Evolutionary conservation across 2,797 vertebrate species (phyloP).

Genomic region (Trachops cirrhosus): DNA sequence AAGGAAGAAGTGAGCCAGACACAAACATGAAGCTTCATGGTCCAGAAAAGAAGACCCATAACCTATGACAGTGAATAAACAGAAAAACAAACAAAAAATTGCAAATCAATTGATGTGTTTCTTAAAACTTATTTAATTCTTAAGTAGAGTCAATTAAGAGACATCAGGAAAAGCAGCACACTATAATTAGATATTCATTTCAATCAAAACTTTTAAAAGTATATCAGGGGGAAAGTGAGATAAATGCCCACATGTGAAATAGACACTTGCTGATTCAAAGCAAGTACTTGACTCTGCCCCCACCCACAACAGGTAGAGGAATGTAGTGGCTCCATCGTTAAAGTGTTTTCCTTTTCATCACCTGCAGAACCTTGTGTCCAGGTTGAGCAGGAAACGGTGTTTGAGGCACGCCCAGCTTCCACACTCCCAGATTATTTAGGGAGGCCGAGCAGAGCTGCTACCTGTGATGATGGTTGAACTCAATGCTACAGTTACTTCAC

Average conservation of each 20-base stretch:
- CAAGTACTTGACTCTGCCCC: constrained; percentile 22
- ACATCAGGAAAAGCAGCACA: background rate
- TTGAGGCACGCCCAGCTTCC: background rate
- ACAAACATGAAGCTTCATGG: background rate
- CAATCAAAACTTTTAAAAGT: constrained; percentile 27
- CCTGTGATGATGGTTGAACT: background rate
- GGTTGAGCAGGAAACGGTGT: background rate
- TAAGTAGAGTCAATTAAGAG: constrained; percentile 46
- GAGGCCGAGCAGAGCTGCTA: background rate
- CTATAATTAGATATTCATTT: constrained; percentile 35
- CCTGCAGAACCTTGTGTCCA: background rate
- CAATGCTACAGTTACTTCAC: background rate
- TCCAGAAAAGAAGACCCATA: background rate
- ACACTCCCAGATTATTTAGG: background rate
- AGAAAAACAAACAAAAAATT: background rate
- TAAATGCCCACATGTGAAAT: background rate
- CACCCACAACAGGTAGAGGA: background rate
- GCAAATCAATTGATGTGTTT: background rate
- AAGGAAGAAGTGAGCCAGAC: background rate
- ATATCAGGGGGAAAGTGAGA: background rate
- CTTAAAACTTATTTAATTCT: constrained; percentile 26
- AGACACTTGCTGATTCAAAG: background rate
- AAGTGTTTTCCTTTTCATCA: constrained; percentile 20
- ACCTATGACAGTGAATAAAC: background rate
- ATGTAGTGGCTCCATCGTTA: background rate